Conservation (phyloP, 53 echinoderm and acorn worm species). For the Luidia sarsii region DNA sequence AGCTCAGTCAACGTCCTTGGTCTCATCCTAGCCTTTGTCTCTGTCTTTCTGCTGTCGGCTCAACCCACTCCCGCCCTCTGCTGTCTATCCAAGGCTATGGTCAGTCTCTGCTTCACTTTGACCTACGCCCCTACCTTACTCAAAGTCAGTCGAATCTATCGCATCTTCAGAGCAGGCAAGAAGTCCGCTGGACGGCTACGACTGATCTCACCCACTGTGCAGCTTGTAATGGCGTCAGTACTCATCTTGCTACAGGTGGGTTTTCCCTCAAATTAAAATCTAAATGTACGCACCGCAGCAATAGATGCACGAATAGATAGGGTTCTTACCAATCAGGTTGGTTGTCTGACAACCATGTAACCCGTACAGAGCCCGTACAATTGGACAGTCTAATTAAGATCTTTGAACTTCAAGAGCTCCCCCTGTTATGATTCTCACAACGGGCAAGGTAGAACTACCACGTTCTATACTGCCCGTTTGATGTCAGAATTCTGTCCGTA, state of each 20-base stretch:
- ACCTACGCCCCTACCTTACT: slow-evolving; percentile 15
- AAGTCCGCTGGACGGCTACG: slow-evolving; percentile 34
- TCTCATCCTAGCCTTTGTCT: slow-evolving; percentile 34
- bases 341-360: too few relatives aligned
- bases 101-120: slow-evolving; percentile 4
- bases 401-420: too few relatives aligned
- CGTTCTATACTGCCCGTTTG: too few relatives aligned
- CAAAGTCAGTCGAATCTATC: slow-evolving; percentile 1
- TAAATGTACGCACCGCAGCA: too few relatives aligned
- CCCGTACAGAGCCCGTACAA: too few relatives aligned
- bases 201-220: slow-evolving; percentile 33
- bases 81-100: not conserved
- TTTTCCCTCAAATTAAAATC: too few relatives aligned
- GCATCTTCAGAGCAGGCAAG: slow-evolving; percentile 39
- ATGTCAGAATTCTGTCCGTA: too few relatives aligned
- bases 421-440: too few relatives aligned
- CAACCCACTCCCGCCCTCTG: slow-evolving; percentile 24
- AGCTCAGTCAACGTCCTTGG: slow-evolving; percentile 40
- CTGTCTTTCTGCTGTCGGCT: not conserved
- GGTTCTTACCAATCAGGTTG: too few relatives aligned
- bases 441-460: too few relatives aligned
- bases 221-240: not conserved
- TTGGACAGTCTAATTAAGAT: too few relatives aligned
- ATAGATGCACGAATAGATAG: too few relatives aligned
- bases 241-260: not conserved